These are phyloP conservation scores for Antitype chi DNA, from an alignment of 2,888 invertebrate genomes.

Conservation along the genomic window DNA sequence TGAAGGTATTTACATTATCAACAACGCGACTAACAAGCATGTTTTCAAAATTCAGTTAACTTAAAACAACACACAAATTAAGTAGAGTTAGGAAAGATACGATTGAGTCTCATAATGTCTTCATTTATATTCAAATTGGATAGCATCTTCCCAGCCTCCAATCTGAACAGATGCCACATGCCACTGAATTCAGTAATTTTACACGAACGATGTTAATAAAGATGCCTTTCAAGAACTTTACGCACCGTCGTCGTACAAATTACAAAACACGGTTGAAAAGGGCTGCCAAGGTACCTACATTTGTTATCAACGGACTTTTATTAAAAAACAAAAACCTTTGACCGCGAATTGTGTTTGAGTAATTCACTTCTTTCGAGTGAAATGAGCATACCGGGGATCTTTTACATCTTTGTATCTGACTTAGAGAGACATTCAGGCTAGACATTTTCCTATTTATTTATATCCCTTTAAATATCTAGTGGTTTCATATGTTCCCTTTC, in stretches of 20 bases:
- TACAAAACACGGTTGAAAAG: constrained; percentile 31
- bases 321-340: constrained; percentile 46
- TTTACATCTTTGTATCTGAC: constrained; percentile 27
- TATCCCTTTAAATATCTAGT: background rate
- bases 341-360: constrained; percentile 31
- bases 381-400: constrained; percentile 30
- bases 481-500: background rate
- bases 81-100: constrained; percentile 2
- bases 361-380: constrained; percentile 47
- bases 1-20: constrained; percentile 60
- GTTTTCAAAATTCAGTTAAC: constrained; percentile 8
- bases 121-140: constrained; percentile 47
- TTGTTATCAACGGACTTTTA: constrained; percentile 30
- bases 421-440: background rate
- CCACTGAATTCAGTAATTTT: constrained; percentile 25
- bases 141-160: background rate
- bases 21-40: constrained; percentile 19
- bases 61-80: constrained; percentile 2
- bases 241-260: constrained; percentile 20
- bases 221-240: constrained; percentile 25
- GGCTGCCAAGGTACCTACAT: constrained; percentile 1
- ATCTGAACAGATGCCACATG: constrained; percentile 35
- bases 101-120: background rate
- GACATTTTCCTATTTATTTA: background rate
- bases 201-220: constrained; percentile 41